Percentiles rank a stretch among this genome's conserved stretches.
Evolutionary conservation across 1,140 invertebrate genomes (phyloP).

Genomic region (Tenebrio molitor): DNA sequence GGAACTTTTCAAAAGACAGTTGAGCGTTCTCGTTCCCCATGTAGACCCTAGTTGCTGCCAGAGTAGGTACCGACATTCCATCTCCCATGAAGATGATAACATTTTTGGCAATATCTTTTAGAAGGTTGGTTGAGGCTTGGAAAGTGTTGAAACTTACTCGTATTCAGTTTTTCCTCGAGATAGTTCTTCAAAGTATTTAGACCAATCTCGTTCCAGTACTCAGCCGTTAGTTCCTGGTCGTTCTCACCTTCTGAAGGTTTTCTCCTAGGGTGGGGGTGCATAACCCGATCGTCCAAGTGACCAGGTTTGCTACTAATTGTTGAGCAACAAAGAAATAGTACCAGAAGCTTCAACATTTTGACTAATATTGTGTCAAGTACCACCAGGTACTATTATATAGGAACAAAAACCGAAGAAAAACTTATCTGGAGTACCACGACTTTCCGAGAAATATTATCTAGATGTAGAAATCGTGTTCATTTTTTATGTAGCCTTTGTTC

Average conservation of each 20-base stretch:
- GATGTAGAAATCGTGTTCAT: background rate
- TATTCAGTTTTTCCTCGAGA: slow-evolving; percentile 47
- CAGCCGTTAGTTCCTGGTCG: too few species aligned
- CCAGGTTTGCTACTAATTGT: background rate
- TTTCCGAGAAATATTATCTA: background rate
- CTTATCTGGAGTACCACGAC: background rate
- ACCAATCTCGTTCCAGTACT: too few species aligned
- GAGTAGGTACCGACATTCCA: slow-evolving; percentile 83
- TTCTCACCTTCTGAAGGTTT: too few species aligned
- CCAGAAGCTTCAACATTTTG: too few species aligned
- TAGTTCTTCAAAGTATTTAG: slow-evolving; percentile 45
- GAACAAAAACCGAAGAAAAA: background rate
- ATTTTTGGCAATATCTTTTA: slow-evolving; percentile 73
- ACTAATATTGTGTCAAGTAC: too few species aligned
- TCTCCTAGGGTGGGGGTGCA: slow-evolving; percentile 1
- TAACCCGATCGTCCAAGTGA: background rate
- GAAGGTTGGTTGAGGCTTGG: too few species aligned
- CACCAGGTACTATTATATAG: too few species aligned
- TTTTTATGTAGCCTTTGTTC: background rate
- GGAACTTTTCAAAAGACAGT: slow-evolving; percentile 84
- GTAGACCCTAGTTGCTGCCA: slow-evolving; percentile 79
- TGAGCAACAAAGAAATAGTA: background rate
- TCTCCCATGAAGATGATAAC: slow-evolving; percentile 86
- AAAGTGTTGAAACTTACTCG: slow-evolving; percentile 46
- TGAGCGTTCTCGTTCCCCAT: slow-evolving; percentile 79